Evolutionary conservation across 1,140 invertebrate genomes (phyloP).

Genomic region (Monomorium pharaonis): DNA sequence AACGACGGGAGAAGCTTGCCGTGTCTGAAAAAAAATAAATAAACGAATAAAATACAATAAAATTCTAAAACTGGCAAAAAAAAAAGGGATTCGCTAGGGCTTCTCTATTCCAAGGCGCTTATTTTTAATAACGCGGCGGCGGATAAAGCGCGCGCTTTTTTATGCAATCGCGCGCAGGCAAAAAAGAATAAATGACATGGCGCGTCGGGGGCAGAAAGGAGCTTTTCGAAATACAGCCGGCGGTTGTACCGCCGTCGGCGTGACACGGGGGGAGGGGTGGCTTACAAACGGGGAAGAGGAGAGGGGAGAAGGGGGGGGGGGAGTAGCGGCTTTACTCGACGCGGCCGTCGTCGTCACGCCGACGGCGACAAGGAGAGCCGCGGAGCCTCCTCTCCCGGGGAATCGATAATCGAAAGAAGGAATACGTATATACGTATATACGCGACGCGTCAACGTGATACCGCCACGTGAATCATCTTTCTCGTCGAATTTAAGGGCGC

Average conservation of each 20-base stretch:
- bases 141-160: conserved; percentile 8
- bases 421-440: conserved; percentile 22
- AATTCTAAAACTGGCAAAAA: neutral
- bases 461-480: conserved; percentile 61
- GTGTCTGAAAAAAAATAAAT: neutral
- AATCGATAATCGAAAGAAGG: conserved; percentile 72
- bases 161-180: neutral
- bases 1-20: neutral
- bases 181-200: neutral
- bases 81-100: neutral
- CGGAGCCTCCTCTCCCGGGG: neutral
- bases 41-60: neutral
- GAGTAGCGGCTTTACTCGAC: neutral
- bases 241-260: neutral
- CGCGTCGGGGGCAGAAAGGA: neutral
- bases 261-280: neutral
- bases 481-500: conserved; percentile 21
- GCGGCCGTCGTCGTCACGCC: neutral
- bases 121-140: conserved; percentile 6
- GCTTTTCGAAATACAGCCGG: conserved; percentile 36
- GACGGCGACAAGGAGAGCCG: neutral
- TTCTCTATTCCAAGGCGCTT: neutral
- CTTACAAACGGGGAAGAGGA: conserved; percentile 12
- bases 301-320: too few relatives aligned
- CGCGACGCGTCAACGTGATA: conserved; percentile 65